A percentile compares a stretch with the other conserved stretches of the same genome.
Conservation (phyloP, 2,797 vertebrate genomes). For the Glyptemys insculpta region DNA sequence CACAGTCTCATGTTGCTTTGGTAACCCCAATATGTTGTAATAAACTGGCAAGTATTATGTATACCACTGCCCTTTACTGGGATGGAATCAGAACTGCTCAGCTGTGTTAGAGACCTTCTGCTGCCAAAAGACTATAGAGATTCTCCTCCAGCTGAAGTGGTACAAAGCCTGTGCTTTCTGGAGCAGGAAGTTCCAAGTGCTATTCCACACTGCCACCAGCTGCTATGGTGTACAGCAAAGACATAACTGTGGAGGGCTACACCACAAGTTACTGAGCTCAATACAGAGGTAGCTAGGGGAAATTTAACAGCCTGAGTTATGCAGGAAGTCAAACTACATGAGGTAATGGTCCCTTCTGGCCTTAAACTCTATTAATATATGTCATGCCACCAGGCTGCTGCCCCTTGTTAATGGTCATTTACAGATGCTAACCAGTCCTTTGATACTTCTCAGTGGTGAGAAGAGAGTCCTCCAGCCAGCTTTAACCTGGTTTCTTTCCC, state of each 20-base stretch:
- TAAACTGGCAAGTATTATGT: not conserved
- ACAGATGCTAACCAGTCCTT: not conserved
- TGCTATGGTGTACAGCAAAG: not conserved
- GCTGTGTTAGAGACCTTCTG: not conserved
- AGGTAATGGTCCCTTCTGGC: not conserved
- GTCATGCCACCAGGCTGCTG: not conserved
- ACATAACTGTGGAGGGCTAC: not conserved
- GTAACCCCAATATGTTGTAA: not conserved
- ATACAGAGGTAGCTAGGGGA: not conserved
- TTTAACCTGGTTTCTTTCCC: not conserved
- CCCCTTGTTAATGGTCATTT: not conserved
- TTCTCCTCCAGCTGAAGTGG: not conserved
- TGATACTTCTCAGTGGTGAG: not conserved
- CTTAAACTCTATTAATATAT: not conserved
- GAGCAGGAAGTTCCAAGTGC: not conserved
- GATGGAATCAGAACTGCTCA: too few relatives aligned
- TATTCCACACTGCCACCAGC: not conserved
- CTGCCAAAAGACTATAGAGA: not conserved
- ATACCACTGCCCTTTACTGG: not conserved
- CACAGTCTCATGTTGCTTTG: too few relatives aligned
- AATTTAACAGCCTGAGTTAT: not conserved
- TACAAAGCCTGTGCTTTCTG: not conserved
- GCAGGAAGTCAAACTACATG: not conserved
- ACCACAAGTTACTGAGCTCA: not conserved
- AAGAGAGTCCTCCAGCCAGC: not conserved